These are phyloP conservation scores for Actias luna DNA, from an alignment of 2,888 invertebrate genomes.

Conservation along the genomic window DNA sequence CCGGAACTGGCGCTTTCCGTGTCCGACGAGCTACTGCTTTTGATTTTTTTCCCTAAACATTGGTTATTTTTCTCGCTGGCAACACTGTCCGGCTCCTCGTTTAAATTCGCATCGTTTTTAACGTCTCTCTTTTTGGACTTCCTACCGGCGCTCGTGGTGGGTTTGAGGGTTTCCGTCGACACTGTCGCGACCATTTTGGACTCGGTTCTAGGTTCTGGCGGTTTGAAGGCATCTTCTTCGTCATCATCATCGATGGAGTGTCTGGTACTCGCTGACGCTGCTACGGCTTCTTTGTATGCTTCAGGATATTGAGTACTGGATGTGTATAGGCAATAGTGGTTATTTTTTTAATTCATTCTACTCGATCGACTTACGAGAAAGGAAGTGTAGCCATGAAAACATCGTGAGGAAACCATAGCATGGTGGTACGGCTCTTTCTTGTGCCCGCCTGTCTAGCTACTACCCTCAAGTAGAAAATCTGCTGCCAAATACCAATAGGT, in stretches of 20 bases:
- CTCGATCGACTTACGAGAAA: neutral
- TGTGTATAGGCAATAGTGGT: too few relatives aligned
- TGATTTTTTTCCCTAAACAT: constrained; percentile 40
- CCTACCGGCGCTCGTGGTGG: constrained; percentile 56
- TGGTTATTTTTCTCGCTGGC: constrained; percentile 38
- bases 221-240: constrained; percentile 60
- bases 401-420: too few relatives aligned
- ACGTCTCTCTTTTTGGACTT: constrained; percentile 55
- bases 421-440: too few relatives aligned
- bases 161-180: constrained; percentile 73
- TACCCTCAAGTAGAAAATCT: too few relatives aligned
- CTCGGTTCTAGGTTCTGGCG: constrained; percentile 45
- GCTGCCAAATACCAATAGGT: too few relatives aligned
- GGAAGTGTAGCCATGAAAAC: too few relatives aligned
- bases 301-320: constrained; percentile 85
- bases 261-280: constrained; percentile 71
- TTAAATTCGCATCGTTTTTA: constrained; percentile 37
- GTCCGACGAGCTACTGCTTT: constrained; percentile 81
- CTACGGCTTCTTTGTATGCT: constrained; percentile 84
- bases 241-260: constrained; percentile 64
- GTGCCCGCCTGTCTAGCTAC: too few relatives aligned
- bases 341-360: neutral
- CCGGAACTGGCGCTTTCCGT: constrained; percentile 84
- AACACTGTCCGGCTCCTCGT: constrained; percentile 56
- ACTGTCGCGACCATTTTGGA: constrained; percentile 75